These are phyloP conservation scores for Agelastica alni DNA, from an alignment of 2,888 invertebrate species.

Conservation along the genomic window DNA sequence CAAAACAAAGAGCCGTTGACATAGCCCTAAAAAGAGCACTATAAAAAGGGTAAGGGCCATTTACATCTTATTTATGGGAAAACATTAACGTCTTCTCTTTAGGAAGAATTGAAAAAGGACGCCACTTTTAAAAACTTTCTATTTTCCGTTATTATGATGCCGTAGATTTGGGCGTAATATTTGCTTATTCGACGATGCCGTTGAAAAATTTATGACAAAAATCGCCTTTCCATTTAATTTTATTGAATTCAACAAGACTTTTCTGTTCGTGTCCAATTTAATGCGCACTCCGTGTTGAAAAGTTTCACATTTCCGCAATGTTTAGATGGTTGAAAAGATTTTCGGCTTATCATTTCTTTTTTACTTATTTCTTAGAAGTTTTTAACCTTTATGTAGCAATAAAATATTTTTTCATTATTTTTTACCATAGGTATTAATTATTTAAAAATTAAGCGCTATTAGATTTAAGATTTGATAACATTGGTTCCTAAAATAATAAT, in stretches of 20 bases:
- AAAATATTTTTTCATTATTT: too few relatives aligned
- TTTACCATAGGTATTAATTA: too few relatives aligned
- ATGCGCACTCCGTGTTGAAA: not conserved
- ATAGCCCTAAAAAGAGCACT: conserved; percentile 33
- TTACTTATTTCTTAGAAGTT: too few relatives aligned
- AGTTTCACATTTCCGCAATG: too few relatives aligned
- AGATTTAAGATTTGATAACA: too few relatives aligned
- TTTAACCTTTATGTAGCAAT: too few relatives aligned
- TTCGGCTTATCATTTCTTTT: too few relatives aligned
- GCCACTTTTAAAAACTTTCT: conserved; percentile 20
- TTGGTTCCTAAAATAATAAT: too few relatives aligned
- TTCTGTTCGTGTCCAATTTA: conserved; percentile 2
- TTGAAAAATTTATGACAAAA: conserved; percentile 9
- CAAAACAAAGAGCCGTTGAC: conserved; percentile 38
- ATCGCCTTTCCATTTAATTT: conserved; percentile 11
- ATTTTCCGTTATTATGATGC: conserved; percentile 12
- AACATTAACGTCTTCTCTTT: conserved; percentile 31
- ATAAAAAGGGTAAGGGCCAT: conserved; percentile 34
- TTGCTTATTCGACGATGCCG: conserved; percentile 15
- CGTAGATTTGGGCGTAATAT: conserved; percentile 10
- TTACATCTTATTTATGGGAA: conserved; percentile 38
- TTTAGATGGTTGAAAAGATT: too few relatives aligned
- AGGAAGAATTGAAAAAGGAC: conserved; percentile 21
- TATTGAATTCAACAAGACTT: conserved; percentile 6
- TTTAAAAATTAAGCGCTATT: too few relatives aligned